phyloP scores from a whole-genome alignment of 2,113 vertebrate species.

The Aphyosemion australe region DNA sequence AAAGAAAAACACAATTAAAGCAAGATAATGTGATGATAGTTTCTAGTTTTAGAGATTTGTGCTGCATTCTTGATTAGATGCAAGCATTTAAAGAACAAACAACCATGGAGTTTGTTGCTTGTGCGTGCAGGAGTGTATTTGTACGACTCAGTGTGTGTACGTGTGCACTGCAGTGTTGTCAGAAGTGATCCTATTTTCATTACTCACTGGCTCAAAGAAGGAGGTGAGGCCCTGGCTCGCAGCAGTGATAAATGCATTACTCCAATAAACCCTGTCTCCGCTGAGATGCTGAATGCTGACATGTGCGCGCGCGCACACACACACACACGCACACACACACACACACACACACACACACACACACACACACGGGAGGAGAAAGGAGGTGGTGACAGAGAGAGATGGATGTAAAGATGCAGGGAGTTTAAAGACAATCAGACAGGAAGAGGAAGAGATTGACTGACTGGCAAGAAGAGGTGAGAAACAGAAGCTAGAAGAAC shows the following conservation, averaged over 20 bases:
- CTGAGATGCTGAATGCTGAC: constrained; percentile 73
- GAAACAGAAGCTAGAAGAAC: constrained; percentile 59
- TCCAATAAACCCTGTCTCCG: constrained; percentile 75
- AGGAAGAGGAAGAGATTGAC: constrained; percentile 63
- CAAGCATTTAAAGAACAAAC: constrained; percentile 19
- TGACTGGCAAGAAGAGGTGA: constrained; percentile 73
- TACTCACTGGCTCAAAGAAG: constrained; percentile 81
- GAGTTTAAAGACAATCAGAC: constrained; percentile 72
- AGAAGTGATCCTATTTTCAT: constrained; percentile 82
- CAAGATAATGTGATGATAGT: neutral
- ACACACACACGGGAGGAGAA: constrained; percentile 20
- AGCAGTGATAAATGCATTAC: constrained; percentile 80
- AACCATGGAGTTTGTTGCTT: constrained; percentile 15
- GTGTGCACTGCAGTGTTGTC: constrained; percentile 72
- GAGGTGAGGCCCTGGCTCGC: constrained; percentile 73
- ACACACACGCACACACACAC: constrained; percentile 21
- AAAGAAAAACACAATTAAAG: constrained; percentile 12
- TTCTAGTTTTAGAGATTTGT: constrained; percentile 3
- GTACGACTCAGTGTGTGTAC: constrained; percentile 30
- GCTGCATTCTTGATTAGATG: constrained; percentile 31
- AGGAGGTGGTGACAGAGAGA: constrained; percentile 46
- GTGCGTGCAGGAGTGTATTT: constrained; percentile 28
- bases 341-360: constrained; percentile 12
- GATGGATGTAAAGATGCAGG: constrained; percentile 59
- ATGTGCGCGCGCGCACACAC: constrained; percentile 42